Evolutionary conservation across 2,113 vertebrate genomes (phyloP).

Genomic region (Pterophyllum scalare): DNA sequence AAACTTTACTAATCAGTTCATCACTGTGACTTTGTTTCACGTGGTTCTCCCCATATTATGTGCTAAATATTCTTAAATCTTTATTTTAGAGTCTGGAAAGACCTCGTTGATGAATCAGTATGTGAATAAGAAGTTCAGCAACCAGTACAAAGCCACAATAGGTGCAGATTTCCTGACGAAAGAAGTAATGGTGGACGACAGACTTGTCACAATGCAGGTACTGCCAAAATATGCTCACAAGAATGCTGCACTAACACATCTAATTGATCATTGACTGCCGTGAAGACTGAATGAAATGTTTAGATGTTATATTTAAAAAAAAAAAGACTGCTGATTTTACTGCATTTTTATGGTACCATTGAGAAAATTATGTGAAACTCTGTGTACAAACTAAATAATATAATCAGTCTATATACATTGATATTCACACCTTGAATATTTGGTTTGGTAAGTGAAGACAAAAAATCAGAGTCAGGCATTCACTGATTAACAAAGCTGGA

Average conservation of each 20-base stretch:
- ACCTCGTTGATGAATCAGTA: constrained; percentile 98
- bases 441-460: no score
- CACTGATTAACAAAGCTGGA: no score
- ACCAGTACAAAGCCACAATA: constrained; percentile 98
- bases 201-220: constrained; percentile 98
- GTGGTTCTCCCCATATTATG: background rate
- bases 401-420: no score
- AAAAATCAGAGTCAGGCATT: no score
- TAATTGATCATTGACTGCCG: background rate
- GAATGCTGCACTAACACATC: background rate
- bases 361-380: no score
- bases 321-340: no score
- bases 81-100: constrained; percentile 89
- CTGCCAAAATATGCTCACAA: background rate
- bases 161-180: constrained; percentile 97
- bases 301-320: background rate
- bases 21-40: background rate
- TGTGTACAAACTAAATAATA: no score
- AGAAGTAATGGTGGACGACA: constrained; percentile 98
- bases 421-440: no score
- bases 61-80: constrained; percentile 6
- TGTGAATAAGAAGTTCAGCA: constrained; percentile 99
- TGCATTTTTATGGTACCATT: no score
- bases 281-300: background rate
- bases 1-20: background rate